Evolutionary conservation across 2,797 vertebrate species (phyloP).

Genomic region (Carduelis carduelis): DNA sequence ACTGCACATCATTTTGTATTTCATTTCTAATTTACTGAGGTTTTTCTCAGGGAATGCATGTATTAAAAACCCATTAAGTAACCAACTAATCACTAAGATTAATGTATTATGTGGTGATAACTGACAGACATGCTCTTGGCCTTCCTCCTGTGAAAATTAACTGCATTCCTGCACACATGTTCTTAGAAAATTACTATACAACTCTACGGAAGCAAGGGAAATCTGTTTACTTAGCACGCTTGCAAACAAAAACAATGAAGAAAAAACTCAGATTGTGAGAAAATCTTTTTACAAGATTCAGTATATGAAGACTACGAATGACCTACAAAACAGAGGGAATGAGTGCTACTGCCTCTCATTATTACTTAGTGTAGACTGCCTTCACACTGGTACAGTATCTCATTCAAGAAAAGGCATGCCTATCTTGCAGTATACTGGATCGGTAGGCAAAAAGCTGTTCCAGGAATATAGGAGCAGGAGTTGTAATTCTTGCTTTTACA

Average conservation of each 20-base stretch:
- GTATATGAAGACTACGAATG: not conserved
- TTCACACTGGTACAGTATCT: not conserved
- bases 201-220: not conserved
- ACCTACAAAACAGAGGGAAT: not conserved
- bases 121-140: not conserved
- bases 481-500: not conserved
- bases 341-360: not conserved
- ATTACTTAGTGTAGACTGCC: not conserved
- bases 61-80: not conserved
- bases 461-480: not conserved
- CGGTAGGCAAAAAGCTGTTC: not conserved
- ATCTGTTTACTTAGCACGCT: not conserved
- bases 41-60: not conserved
- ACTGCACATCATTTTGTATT: not conserved
- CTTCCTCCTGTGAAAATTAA: not conserved
- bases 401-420: not conserved
- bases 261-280: not conserved
- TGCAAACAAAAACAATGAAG: not conserved
- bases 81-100: not conserved
- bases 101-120: not conserved
- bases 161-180: not conserved
- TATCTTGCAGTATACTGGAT: not conserved
- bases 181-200: not conserved
- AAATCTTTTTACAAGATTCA: not conserved
- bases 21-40: not conserved